Base-by-base conservation (phyloP, 1,140 invertebrate genomes). In the Drosophila tsacasi region DNA sequence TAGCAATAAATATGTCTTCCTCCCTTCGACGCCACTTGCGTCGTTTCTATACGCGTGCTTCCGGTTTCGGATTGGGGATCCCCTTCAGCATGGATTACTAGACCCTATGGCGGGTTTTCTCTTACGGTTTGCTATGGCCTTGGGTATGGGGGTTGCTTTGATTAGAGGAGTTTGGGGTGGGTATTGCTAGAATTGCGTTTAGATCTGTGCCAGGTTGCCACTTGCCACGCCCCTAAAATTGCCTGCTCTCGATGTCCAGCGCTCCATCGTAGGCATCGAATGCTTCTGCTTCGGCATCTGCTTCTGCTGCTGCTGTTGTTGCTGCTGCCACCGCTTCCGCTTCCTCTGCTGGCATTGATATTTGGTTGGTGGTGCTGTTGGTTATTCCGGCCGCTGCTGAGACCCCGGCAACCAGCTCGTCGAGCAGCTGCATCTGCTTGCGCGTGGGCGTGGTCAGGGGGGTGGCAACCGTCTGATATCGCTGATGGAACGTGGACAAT, bases 401-500 rank as follows among this genome's bases (percentile, higher is more conserved):
- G 37, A 72, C 68, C 7, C 67, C 67, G 32, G 58, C 83, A 17
- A 86, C 82, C 39, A 89, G 60, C 54, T 89, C 75, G 55, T 90
- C 81, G 12, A 90, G 77, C 85, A 90, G 75, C 64, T 91, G 68
- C 57, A 90, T 85, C 25, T 85, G 86, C 52, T 80, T 76, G 47
- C 79, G 82, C 32, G 86, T 90, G 62, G 85, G 85, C 72, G 85
- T 69, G 61, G 61, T 76, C 32, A 91, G 47, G 50, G 85, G 85
- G 57, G 85, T 91, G 52, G 73, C 86, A 71, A 90, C 86, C 81
- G 89, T 90, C 54, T 90, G 85, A 72, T 95, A 95, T 93, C 95
- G 95, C 94, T 95, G 95, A 93, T 95, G 95, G 95, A 95, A 96
- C 94, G 95, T 95, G 93, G 95, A 94, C 94, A 95, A 94, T 94